Conservation (phyloP, 2,888 invertebrate genomes). For the Reticulitermes lucifugus region DNA sequence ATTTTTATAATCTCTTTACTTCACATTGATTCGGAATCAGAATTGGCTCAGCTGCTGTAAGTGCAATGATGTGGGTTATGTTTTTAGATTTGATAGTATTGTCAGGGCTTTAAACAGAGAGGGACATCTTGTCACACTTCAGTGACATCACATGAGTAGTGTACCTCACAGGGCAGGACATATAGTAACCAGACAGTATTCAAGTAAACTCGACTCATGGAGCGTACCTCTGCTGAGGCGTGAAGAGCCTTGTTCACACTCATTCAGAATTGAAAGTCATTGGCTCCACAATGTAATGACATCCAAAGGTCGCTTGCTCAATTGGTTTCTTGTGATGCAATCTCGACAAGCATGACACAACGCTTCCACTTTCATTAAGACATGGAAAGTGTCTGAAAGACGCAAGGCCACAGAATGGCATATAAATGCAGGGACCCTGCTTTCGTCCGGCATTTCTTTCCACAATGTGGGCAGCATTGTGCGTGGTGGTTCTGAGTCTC, state of each 20-base stretch:
- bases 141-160: too few species aligned
- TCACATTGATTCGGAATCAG: too few species aligned
- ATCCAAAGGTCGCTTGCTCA: slow-evolving; percentile 9
- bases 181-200: too few species aligned
- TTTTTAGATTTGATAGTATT: too few species aligned
- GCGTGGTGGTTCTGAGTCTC: background rate
- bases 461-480: background rate
- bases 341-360: background rate
- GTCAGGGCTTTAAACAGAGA: too few species aligned
- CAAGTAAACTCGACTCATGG: too few species aligned
- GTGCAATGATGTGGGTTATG: too few species aligned
- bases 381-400: background rate
- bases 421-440: background rate
- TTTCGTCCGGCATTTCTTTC: background rate
- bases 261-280: slow-evolving; percentile 15
- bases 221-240: background rate
- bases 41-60: too few species aligned
- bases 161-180: too few species aligned
- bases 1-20: too few species aligned
- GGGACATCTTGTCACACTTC: too few species aligned
- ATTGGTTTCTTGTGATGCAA: background rate
- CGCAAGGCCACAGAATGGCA: background rate
- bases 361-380: background rate
- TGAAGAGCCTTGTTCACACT: slow-evolving; percentile 2
- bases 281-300: slow-evolving; percentile 10